These are phyloP conservation scores for Dendrolimus pini DNA, from an alignment of 2,888 invertebrate genomes.

Conservation along the genomic window DNA sequence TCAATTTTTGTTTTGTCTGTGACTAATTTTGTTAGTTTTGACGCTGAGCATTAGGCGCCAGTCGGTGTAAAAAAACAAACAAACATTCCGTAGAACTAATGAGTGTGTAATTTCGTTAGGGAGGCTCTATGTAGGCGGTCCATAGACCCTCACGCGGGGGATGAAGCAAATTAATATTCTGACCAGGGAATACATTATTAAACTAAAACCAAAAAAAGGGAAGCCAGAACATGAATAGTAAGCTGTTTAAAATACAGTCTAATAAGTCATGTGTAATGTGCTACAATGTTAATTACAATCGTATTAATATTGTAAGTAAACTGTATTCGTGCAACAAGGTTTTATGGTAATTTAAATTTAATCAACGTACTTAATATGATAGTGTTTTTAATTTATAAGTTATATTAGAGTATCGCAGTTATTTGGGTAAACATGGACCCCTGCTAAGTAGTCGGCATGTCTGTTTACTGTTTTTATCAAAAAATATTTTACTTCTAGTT, in stretches of 20 bases:
- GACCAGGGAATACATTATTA: constrained; percentile 11
- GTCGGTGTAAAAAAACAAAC: constrained; percentile 58
- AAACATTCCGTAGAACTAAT: constrained; percentile 67
- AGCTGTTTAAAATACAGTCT: neutral
- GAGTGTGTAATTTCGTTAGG: constrained; percentile 68
- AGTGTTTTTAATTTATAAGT: neutral
- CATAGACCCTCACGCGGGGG: constrained; percentile 18
- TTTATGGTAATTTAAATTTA: neutral
- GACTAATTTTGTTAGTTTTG: constrained; percentile 66
- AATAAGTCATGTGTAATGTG: neutral
- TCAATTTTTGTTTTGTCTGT: constrained; percentile 48
- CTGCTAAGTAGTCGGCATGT: constrained; percentile 8
- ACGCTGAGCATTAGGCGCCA: constrained; percentile 46
- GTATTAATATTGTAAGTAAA: no score
- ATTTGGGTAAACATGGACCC: no score
- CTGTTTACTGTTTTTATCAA: constrained; percentile 1
- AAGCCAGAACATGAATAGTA: neutral
- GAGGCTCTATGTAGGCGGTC: constrained; percentile 63
- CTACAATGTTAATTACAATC: no score
- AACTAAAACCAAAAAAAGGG: neutral
- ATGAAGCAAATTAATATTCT: constrained; percentile 43
- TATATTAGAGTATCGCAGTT: neutral
- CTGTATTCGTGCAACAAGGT: no score
- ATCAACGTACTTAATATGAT: neutral
- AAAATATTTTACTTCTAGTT: no score